Evolutionary conservation across 2,888 invertebrate species (phyloP).

Genomic region (Corythucha ciliata): DNA sequence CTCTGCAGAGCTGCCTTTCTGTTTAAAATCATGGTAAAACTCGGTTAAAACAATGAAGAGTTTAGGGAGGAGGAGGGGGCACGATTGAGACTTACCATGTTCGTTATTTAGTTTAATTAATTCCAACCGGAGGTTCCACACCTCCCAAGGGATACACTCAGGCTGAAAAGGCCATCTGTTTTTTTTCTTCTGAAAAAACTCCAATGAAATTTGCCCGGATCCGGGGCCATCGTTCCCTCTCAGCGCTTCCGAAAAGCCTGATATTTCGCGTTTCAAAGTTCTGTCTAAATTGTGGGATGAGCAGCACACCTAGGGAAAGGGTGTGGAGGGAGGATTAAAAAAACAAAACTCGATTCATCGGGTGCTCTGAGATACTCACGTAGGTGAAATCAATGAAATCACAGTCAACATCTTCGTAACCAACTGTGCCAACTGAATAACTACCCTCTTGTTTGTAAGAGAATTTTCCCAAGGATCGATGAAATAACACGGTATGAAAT

Average conservation of each 20-base stretch:
- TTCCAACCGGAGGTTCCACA: constrained; percentile 91
- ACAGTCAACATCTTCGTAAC: constrained; percentile 94
- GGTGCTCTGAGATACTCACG: constrained; percentile 45
- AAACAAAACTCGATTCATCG: background rate
- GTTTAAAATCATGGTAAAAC: constrained; percentile 32
- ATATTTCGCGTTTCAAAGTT: constrained; percentile 64
- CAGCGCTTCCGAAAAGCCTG: constrained; percentile 65
- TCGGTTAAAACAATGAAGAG: background rate
- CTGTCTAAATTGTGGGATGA: constrained; percentile 69
- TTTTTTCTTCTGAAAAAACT: constrained; percentile 88
- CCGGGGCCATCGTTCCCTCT: constrained; percentile 59
- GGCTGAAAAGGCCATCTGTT: constrained; percentile 82
- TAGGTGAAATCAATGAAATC: constrained; percentile 97
- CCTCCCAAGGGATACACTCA: constrained; percentile 95
- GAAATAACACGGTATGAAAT: constrained; percentile 85
- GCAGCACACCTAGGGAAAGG: constrained; percentile 56
- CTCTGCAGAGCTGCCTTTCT: constrained; percentile 77
- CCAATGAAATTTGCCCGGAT: constrained; percentile 78
- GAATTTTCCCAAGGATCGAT: constrained; percentile 86
- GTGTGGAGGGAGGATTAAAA: constrained; percentile 9
- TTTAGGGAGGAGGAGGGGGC: background rate
- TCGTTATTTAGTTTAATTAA: constrained; percentile 76
- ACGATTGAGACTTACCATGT: constrained; percentile 45
- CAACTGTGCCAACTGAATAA: constrained; percentile 92
- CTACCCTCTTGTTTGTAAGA: constrained; percentile 87